phyloP scores from a whole-genome alignment of 2,888 invertebrate genomes.

The Cephus spinipes region DNA sequence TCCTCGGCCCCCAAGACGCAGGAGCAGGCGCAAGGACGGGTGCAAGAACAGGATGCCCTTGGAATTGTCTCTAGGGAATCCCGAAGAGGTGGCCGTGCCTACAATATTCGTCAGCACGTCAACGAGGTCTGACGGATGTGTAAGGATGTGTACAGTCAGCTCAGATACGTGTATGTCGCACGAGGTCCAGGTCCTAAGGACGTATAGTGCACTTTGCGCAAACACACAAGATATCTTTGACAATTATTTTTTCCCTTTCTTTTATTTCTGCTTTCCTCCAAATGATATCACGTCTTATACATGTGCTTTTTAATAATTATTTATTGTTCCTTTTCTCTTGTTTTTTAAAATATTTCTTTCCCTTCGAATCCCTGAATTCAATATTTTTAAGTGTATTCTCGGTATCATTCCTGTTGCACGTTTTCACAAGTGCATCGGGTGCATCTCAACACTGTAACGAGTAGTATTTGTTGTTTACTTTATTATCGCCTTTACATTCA shows the following conservation, averaged over 20 bases:
- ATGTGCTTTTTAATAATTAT: slow-evolving; percentile 3
- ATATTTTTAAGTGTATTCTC: slow-evolving; percentile 40
- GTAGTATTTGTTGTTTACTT: too few species aligned
- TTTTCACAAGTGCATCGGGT: too few species aligned
- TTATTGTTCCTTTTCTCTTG: slow-evolving; percentile 9
- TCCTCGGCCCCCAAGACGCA: slow-evolving; percentile 9
- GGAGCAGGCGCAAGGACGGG: slow-evolving; percentile 14
- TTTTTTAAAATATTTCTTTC: slow-evolving; percentile 3
- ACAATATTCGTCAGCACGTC: slow-evolving; percentile 63
- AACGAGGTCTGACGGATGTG: slow-evolving; percentile 55
- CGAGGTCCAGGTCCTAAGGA: background rate
- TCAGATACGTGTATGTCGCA: background rate
- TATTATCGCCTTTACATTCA: too few species aligned
- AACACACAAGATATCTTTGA: too few species aligned
- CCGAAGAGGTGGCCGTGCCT: slow-evolving; percentile 61
- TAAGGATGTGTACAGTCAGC: background rate
- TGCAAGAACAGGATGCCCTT: slow-evolving; percentile 38
- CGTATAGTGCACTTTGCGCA: too few species aligned
- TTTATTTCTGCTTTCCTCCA: too few species aligned
- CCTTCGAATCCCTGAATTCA: slow-evolving; percentile 35
- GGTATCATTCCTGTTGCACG: background rate
- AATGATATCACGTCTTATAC: too few species aligned
- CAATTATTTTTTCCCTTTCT: too few species aligned
- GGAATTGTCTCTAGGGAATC: slow-evolving; percentile 58
- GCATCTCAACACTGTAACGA: too few species aligned